Percentiles rank a stretch among this genome's conserved stretches.
phyloP scores from a whole-genome alignment of 2,888 invertebrate species.

The Spodoptera littoralis region DNA sequence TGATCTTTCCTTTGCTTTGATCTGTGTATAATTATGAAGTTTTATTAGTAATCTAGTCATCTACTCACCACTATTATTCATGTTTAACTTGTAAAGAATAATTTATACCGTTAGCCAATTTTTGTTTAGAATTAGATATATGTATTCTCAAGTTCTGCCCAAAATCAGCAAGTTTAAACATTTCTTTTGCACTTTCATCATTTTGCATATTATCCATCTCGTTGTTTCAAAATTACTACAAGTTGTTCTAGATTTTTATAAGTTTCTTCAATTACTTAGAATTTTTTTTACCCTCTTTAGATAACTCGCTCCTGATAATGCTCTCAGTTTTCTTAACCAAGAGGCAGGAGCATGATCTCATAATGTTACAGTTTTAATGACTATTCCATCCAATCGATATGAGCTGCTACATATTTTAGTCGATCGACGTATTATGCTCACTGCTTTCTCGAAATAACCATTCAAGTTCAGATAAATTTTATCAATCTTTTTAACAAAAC shows the following conservation, averaged over 20 bases:
- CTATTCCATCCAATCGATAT: not conserved
- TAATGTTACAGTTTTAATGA: not conserved
- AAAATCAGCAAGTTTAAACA: slow-evolving; percentile 3
- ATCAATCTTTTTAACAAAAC: not conserved
- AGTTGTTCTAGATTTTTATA: not conserved
- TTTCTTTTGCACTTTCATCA: slow-evolving; percentile 33
- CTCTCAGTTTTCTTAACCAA: not conserved
- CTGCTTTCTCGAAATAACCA: not conserved
- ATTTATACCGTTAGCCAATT: slow-evolving; percentile 47
- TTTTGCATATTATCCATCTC: slow-evolving; percentile 45
- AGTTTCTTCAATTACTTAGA: slow-evolving; percentile 1
- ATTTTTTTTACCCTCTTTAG: not conserved
- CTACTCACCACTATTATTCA: no score
- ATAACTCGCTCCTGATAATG: not conserved
- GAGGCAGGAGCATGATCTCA: slow-evolving; percentile 6
- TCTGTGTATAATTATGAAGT: slow-evolving; percentile 18
- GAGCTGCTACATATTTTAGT: slow-evolving; percentile 1
- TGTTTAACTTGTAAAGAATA: no score
- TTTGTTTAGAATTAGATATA: slow-evolving; percentile 52
- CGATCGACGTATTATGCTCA: not conserved
- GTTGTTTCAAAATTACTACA: slow-evolving; percentile 22
- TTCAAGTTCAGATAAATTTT: slow-evolving; percentile 3
- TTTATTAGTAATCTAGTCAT: not conserved
- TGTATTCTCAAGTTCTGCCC: slow-evolving; percentile 27
- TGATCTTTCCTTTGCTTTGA: slow-evolving; percentile 40